Evolutionary conservation across 2,888 invertebrate species (phyloP).

Genomic region (Drosophila algonquin): DNA sequence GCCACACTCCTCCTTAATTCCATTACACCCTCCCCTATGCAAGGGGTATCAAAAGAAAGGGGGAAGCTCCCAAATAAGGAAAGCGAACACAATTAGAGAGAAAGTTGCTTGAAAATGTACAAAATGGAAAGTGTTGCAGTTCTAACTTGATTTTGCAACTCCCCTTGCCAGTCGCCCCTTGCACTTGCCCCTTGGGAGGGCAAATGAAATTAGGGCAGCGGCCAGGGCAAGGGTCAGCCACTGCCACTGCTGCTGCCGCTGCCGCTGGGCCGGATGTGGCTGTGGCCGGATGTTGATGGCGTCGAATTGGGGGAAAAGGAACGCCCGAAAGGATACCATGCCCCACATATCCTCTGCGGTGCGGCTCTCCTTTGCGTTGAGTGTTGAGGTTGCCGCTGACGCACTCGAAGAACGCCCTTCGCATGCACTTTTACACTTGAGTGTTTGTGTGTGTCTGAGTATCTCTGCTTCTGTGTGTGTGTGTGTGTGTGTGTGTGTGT

Average conservation of each 20-base stretch:
- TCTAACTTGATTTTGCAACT: constrained; percentile 34
- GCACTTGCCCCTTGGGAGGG: constrained; percentile 45
- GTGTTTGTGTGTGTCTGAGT: background rate
- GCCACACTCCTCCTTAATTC: background rate
- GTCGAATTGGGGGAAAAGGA: constrained; percentile 32
- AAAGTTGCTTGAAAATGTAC: constrained; percentile 31
- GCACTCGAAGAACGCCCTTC: constrained; percentile 49
- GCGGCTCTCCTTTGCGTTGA: constrained; percentile 35
- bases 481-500: no score
- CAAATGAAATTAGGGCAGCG: constrained; percentile 66
- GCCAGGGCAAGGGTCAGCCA: constrained; percentile 58
- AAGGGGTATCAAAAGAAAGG: background rate
- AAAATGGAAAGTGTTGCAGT: constrained; percentile 58
- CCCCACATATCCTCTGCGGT: constrained; percentile 16
- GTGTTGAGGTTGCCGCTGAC: constrained; percentile 75
- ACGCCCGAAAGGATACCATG: constrained; percentile 38
- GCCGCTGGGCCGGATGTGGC: constrained; percentile 50
- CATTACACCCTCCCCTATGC: background rate
- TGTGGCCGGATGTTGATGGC: constrained; percentile 59
- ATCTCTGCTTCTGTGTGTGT: background rate
- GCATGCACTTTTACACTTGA: constrained; percentile 5
- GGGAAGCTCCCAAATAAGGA: background rate
- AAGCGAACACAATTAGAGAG: constrained; percentile 34
- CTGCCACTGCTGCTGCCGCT: constrained; percentile 16
- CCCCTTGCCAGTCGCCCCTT: constrained; percentile 20